Conservation (phyloP, 2,113 vertebrate species). For the Pangasianodon hypophthalmus region DNA sequence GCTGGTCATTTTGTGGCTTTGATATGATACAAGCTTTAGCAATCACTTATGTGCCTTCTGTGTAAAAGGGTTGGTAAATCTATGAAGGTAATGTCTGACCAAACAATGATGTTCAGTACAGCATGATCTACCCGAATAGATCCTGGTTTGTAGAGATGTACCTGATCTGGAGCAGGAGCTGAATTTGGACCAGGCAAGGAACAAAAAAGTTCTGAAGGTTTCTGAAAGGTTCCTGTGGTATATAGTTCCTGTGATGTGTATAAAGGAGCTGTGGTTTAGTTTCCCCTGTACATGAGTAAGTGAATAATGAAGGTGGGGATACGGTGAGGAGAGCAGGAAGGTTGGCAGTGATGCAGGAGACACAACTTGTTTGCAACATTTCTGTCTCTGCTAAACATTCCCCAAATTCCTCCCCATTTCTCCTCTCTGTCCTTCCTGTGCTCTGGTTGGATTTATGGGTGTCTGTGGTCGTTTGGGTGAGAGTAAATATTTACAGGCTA, state of each 20-base stretch:
- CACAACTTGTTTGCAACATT: constrained; percentile 53
- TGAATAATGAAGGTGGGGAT: not conserved
- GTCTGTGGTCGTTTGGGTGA: constrained; percentile 48
- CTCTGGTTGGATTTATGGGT: constrained; percentile 49
- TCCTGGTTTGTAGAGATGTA: not conserved
- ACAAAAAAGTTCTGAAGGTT: not conserved
- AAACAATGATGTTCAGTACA: not conserved
- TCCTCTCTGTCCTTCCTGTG: constrained; percentile 44
- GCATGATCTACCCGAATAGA: not conserved
- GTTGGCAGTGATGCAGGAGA: constrained; percentile 1
- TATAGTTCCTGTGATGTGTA: not conserved
- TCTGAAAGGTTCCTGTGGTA: not conserved
- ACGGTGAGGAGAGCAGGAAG: constrained; percentile 9
- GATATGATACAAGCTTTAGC: not conserved
- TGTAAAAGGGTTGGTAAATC: not conserved
- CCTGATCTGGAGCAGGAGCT: not conserved
- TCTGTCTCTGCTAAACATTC: constrained; percentile 44
- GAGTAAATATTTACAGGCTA: constrained; percentile 64
- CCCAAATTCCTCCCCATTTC: constrained; percentile 52
- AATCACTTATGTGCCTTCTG: not conserved
- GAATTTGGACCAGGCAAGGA: not conserved
- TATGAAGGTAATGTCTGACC: not conserved
- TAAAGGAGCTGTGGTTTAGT: not conserved
- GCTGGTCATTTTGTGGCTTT: not conserved
- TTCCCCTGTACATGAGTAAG: not conserved